phyloP scores from a whole-genome alignment of 2,113 vertebrate genomes.

The Paratilapia polleni region DNA sequence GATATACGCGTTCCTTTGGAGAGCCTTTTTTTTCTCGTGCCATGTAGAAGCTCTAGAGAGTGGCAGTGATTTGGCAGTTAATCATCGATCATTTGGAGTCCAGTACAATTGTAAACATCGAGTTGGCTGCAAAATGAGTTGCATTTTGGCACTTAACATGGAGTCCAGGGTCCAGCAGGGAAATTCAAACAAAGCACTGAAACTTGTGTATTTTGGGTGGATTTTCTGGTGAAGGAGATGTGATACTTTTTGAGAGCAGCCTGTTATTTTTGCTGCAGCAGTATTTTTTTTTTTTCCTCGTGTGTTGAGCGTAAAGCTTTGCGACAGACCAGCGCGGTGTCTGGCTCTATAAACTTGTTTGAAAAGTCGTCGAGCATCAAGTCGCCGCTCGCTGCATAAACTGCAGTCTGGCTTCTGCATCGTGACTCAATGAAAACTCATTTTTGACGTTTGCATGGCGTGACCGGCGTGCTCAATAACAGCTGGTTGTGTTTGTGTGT shows the following conservation, averaged over 20 bases:
- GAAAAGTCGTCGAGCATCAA: background rate
- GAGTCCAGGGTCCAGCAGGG: background rate
- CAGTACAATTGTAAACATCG: background rate
- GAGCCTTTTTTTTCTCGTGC: rapidly evolving
- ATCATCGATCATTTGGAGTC: background rate
- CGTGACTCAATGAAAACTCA: background rate
- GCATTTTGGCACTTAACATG: background rate
- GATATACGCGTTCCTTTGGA: background rate
- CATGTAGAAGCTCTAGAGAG: background rate
- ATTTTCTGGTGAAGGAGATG: background rate
- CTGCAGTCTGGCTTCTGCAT: background rate
- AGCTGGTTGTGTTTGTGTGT: background rate
- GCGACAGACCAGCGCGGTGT: background rate
- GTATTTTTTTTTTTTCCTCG: background rate
- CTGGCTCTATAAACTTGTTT: slow-evolving; percentile 1
- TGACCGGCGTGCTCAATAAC: background rate
- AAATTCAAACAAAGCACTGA: background rate
- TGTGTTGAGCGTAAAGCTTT: background rate
- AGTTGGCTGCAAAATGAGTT: rapidly evolving
- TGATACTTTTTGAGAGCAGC: background rate
- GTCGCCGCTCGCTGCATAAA: background rate
- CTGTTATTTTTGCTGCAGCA: slow-evolving; percentile 4
- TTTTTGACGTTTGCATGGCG: background rate
- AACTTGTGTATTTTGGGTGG: background rate
- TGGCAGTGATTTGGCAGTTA: background rate